Conservation (phyloP, 2,113 vertebrate species). For the Mus pahari region DNA sequence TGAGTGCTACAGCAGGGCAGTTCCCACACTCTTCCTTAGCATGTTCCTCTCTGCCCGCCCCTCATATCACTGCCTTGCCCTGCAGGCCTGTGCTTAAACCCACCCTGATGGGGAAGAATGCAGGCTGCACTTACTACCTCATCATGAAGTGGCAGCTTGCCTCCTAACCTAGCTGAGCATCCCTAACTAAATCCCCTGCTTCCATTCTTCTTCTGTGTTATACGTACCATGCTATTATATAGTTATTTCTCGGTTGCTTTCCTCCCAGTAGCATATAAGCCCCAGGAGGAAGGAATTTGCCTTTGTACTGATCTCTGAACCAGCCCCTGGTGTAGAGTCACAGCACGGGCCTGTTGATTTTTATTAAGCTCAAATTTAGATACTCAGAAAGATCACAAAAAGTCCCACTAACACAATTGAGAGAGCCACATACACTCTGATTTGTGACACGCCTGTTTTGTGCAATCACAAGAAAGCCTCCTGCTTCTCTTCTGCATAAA, state of each 20-base stretch:
- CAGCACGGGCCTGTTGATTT: background rate
- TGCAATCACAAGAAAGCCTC: background rate
- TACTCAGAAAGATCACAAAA: background rate
- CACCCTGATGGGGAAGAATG: background rate
- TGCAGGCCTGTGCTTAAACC: background rate
- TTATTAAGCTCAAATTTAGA: conserved; percentile 4
- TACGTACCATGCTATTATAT: background rate
- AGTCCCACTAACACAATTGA: background rate
- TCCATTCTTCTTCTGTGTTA: background rate
- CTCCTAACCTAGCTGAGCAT: fast-evolving
- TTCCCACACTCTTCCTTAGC: background rate
- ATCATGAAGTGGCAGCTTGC: background rate
- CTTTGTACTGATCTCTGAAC: background rate
- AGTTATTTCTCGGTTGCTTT: conserved; percentile 3
- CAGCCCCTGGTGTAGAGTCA: background rate
- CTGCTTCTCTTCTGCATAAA: conserved; percentile 18
- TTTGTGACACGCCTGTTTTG: background rate
- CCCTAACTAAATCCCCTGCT: background rate
- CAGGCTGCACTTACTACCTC: background rate
- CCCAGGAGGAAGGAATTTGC: background rate
- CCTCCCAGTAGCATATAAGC: background rate
- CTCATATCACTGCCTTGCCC: background rate
- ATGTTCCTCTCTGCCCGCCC: fast-evolving
- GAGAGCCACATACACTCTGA: background rate
- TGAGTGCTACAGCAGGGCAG: background rate